Percentiles rank a stretch among this genome's conserved stretches.
phyloP scores from a whole-genome alignment of 53 echinoderm and acorn worm species.

The Stichopus horrens region DNA sequence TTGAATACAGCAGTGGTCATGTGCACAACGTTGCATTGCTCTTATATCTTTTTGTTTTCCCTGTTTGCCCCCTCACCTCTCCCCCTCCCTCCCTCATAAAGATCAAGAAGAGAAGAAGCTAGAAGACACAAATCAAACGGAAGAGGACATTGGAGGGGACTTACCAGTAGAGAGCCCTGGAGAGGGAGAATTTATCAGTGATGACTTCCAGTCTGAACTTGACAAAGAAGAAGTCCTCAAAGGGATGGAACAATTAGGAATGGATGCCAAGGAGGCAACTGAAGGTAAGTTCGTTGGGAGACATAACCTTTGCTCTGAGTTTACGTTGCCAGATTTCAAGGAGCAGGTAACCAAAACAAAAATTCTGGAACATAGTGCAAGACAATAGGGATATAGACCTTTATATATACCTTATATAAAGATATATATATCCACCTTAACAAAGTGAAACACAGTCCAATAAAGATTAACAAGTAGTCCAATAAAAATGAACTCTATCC shows the following conservation, averaged over 20 bases:
- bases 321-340: too few relatives aligned
- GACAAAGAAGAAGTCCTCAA: constrained; percentile 92
- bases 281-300: not conserved
- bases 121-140: constrained; percentile 1
- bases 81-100: not conserved
- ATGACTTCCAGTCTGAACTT: constrained; percentile 84
- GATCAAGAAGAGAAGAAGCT: constrained; percentile 36
- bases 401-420: too few relatives aligned
- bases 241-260: constrained; percentile 93
- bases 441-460: too few relatives aligned
- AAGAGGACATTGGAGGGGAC: constrained; percentile 59
- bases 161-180: constrained; percentile 73
- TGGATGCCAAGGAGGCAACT: constrained; percentile 72
- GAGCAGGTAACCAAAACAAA: too few relatives aligned
- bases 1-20: too few relatives aligned
- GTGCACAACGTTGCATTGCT: too few relatives aligned
- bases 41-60: not conserved
- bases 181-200: constrained; percentile 86
- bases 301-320: too few relatives aligned
- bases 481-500: too few relatives aligned
- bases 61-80: not conserved
- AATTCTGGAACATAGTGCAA: too few relatives aligned
- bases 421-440: too few relatives aligned
- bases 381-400: too few relatives aligned
- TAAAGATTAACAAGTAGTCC: too few relatives aligned